Percentiles rank a stretch among this genome's conserved stretches.
Evolutionary conservation across 2,888 invertebrate species (phyloP).

Genomic region (Dynastes maya): DNA sequence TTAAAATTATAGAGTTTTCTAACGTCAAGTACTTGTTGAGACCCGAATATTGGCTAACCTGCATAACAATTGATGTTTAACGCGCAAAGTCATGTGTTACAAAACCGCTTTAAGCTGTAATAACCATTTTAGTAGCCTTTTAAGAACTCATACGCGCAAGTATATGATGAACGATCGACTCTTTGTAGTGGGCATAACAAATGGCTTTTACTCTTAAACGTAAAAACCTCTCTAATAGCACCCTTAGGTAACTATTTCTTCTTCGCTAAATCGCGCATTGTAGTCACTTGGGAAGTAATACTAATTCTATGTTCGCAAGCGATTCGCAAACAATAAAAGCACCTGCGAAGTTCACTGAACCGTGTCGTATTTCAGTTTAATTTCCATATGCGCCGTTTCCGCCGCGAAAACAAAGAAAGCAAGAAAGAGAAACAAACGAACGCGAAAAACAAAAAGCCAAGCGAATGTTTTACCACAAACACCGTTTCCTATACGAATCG

Average conservation of each 20-base stretch:
- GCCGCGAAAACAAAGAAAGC: neutral
- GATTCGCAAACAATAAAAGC: neutral
- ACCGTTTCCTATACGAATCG: constrained; percentile 20
- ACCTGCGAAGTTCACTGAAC: constrained; percentile 15
- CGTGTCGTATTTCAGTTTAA: constrained; percentile 6
- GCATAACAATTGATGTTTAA: too few relatives aligned
- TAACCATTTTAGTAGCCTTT: too few relatives aligned
- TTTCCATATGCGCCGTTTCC: constrained; percentile 27
- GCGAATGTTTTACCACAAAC: constrained; percentile 11
- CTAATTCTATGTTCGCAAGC: neutral
- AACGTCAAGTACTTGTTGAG: too few relatives aligned
- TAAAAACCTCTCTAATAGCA: neutral
- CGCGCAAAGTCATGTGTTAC: too few relatives aligned
- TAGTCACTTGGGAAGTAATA: neutral
- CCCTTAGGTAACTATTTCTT: neutral
- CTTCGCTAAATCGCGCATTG: neutral
- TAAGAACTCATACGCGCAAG: too few relatives aligned
- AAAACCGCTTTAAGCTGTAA: too few relatives aligned
- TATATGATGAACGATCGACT: too few relatives aligned
- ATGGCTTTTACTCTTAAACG: too few relatives aligned
- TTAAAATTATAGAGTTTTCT: too few relatives aligned
- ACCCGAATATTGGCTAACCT: too few relatives aligned
- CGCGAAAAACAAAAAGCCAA: constrained; percentile 2
- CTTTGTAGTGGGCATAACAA: too few relatives aligned
- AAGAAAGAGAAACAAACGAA: neutral